Evolutionary conservation across 1,140 invertebrate genomes (phyloP), one percentile per base, ranked within the genome.

Genomic region (Sminthurides bifidus): DNA sequence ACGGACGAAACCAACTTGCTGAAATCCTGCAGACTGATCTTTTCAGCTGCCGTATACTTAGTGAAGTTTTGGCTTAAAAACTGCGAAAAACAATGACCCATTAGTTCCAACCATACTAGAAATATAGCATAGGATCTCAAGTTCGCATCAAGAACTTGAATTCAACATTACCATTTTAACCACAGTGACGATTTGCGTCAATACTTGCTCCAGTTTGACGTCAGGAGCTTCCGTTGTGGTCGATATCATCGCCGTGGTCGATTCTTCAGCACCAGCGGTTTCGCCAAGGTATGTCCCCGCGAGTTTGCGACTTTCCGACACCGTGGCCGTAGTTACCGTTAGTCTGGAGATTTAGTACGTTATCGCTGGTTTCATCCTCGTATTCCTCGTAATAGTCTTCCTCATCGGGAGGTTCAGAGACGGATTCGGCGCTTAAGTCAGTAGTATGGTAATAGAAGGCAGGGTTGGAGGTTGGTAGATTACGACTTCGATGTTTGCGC

Each of bases 251-350:
- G 64, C 37, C 8, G 66, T 66, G n/a, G 58, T 60, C 23, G 61
- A 56, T 4, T 54, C 46, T 1, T 52, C 41, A 6, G 52, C 57
- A 12, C 59, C 57, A n/a, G 17, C 35, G 14, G 35, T 23, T 1
- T 64, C 56, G 8, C 52, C 52, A 23, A n/a, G 63, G 54, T 41
- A 65, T 65, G 48, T 65, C 63, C 3, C 63, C 63, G 27, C 63
- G 31, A 0, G 63, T 65, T 1, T 54, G 60, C 17, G 53, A 55
- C 38, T 64, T 61, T 0, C n/a, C 29, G 23, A 23, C 45, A 40
- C 33, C 23, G n/a, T 51, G 17, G 10, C 35, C 44, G 6, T 54
- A 30, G n/a, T n/a, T n/a, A n/a, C n/a, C n/a, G n/a, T n/a, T n/a
- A n/a, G n/a, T n/a, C n/a, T n/a, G n/a, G n/a, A n/a, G n/a, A n/a